Evolutionary conservation across 2,113 vertebrate species (phyloP).

Genomic region (Stictonetta naevosa): DNA sequence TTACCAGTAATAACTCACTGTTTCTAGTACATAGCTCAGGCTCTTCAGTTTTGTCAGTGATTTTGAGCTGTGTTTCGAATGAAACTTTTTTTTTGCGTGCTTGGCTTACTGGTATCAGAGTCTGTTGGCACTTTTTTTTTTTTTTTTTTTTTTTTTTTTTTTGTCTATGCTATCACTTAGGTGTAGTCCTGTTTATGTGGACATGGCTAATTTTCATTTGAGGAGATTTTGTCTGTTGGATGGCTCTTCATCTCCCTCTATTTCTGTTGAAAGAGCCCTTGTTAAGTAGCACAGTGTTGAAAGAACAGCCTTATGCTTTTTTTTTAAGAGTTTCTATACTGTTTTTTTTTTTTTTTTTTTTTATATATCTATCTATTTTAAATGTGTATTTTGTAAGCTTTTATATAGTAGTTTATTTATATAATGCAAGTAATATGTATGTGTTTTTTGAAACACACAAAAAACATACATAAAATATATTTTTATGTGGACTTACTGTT

Average conservation of each 20-base stretch:
- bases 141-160: background rate
- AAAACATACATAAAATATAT: rapidly evolving
- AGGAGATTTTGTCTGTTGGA: background rate
- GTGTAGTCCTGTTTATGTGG: background rate
- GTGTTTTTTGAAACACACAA: background rate
- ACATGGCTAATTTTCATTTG: background rate
- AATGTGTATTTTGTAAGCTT: background rate
- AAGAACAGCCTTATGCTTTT: background rate
- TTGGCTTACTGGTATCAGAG: background rate
- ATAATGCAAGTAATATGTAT: background rate
- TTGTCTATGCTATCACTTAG: background rate
- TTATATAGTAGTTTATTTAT: background rate
- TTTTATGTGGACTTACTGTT: background rate
- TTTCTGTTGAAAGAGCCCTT: background rate
- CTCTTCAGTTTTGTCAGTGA: background rate
- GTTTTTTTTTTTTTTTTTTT: background rate
- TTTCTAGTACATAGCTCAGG: background rate
- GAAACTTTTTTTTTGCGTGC: background rate
- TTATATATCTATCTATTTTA: background rate
- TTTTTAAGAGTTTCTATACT: background rate
- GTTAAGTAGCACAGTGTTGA: background rate
- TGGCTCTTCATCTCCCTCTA: background rate
- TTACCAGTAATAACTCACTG: background rate
- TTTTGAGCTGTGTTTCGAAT: background rate
- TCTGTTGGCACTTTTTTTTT: background rate